Evolutionary conservation across 1,140 invertebrate genomes (phyloP), one percentile per base, ranked within the genome.

Genomic region (Prorops nasuta): DNA sequence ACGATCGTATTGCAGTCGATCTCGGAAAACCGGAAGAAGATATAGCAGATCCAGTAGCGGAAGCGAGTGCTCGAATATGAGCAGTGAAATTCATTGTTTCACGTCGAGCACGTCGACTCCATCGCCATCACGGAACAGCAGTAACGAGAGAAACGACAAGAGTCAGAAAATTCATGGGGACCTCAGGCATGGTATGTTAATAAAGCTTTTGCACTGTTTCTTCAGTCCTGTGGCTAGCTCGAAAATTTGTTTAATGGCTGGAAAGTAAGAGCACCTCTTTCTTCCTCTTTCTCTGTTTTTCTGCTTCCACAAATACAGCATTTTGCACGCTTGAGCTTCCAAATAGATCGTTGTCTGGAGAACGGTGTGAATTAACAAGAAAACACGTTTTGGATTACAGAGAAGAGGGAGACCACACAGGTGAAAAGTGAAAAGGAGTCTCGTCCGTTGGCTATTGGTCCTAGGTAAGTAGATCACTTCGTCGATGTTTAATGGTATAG

Each of bases 1-100:
- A 28, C 10, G 24, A 4, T 28, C 10, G 4, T 32, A 12, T 60
- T 71, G 51, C 52, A 76, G 72, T 46, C 66, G 70, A 45, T 74
- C 69, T 1, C 65, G 67, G 20, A 72, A 72, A 54, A 55, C 53
- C 21, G 66, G 69, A 53, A 58, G 72, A 45, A 64, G 71, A 44
- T 76, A 64, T 49, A 77, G 76, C 32, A 67, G 74, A 49, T 76
- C 72, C 4, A 77, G 74, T 45, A 78, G 69, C 42, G 67, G 67
- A 8, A 78, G 76, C 50, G 76, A 78, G 16, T 74, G 70, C 20
- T 78, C 76, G 1, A 76, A 74, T 49, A 61, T 75, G 57, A 77
- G 73, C 56, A 78, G 74, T 51, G 76, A 77, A 47, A 49, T 76
- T 37, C 71, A 75, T n/a, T 73, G 73, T 34, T 71, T 71, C 31